phyloP scores from a whole-genome alignment of 2,113 vertebrate species.

The Platysternon megacephalum region DNA sequence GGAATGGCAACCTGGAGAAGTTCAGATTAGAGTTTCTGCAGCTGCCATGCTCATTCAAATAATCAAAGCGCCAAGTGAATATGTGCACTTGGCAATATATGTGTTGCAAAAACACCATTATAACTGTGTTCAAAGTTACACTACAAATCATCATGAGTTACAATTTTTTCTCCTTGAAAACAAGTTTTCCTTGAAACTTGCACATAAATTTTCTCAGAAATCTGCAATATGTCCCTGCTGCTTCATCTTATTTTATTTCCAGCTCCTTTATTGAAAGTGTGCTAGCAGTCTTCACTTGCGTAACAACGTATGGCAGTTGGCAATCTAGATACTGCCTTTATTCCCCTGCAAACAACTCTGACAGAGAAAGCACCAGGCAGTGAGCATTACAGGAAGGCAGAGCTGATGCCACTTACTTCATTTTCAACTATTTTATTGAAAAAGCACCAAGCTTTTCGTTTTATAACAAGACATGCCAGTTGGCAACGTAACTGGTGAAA shows the following conservation, averaged over 20 bases:
- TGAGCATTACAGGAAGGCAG: slow-evolving; percentile 17
- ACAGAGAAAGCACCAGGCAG: neutral
- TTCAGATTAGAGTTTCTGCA: neutral
- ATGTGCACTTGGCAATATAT: neutral
- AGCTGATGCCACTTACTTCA: slow-evolving; percentile 16
- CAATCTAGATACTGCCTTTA: slow-evolving; percentile 1
- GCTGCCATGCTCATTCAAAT: neutral
- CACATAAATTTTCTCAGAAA: slow-evolving; percentile 25
- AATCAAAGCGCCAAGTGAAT: neutral
- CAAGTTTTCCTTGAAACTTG: slow-evolving; percentile 33
- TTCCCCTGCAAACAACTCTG: neutral
- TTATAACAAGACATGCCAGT: neutral
- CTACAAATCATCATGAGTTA: neutral
- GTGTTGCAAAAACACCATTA: neutral
- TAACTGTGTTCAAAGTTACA: neutral
- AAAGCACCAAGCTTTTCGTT: slow-evolving; percentile 32
- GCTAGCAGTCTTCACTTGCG: neutral
- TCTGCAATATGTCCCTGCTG: neutral
- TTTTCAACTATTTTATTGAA: neutral
- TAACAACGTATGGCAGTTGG: neutral
- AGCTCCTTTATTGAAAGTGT: neutral
- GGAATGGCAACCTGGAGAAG: neutral
- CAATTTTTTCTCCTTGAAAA: neutral
- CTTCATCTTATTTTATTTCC: slow-evolving; percentile 1
- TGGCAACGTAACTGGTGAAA: neutral